Base-by-base conservation (phyloP, 2,113 vertebrate genomes). In the Hemibagrus wyckioides region DNA sequence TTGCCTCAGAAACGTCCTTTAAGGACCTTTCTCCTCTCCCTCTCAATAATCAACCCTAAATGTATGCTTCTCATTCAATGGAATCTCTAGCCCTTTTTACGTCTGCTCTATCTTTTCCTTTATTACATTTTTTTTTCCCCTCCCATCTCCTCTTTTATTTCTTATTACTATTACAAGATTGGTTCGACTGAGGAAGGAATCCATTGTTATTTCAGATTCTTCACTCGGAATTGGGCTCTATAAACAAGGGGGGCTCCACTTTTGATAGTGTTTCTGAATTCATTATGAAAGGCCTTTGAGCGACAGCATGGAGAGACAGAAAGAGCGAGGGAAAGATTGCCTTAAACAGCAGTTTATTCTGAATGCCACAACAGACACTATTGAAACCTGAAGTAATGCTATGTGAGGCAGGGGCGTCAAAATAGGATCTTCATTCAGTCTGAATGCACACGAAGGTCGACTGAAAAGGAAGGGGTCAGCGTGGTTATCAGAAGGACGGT, bases 231-330 rank as follows among this genome's bases (percentile, higher is more conserved):
- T 96, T 95, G 94, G 94, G 95, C 95, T 96, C 96, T 95, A 95
- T 95, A 96, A 97, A 96, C 94, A 95, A 95, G 95, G 95, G 96
- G 95, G 95, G 95, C 94, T 96, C 94, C 96, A 95, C 96, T 96
- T 95, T 95, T 96, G 96, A 97, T 96, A 96, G 96, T 95, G 93
- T 95, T 94, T 95, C 92, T 94, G 95, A 97, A 97, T 96, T 96
- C 93, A 96, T 96, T 95, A 96, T 95, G 95, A 94, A 86, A 85
- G 89, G 94, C 94, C 94, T 96, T 95, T 96, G 96, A 93, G 94
- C 94, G 93, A 92, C 94, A 94, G 94, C 80, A 23, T 44, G 71
- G 71, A 75, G 83, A 87, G 79, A 61, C 82, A 59, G 52, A 81
- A 44, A 83, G 48, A 86, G 36, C 8, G 25, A 86, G 54, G 52